Conservation (phyloP, 2,113 vertebrate species). For the Aphyosemion australe region DNA sequence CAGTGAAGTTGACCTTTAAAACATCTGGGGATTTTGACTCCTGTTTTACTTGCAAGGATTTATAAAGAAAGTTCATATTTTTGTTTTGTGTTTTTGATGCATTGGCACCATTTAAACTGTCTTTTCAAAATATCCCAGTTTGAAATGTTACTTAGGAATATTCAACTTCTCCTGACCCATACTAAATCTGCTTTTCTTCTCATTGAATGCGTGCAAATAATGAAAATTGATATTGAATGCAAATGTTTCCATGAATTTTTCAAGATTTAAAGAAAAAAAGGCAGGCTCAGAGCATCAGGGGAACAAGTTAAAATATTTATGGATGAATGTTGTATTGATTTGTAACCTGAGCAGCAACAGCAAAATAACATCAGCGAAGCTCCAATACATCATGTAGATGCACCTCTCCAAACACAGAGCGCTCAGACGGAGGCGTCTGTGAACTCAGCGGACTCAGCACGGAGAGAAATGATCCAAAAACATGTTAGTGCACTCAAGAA, state of each 20-base stretch:
- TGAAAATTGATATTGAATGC: conserved; percentile 19
- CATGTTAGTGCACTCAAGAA: conserved; percentile 24
- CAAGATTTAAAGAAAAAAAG: conserved; percentile 8
- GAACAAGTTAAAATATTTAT: conserved; percentile 57
- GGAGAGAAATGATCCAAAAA: conserved; percentile 22
- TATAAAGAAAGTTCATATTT: no score
- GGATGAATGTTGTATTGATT: conserved; percentile 68
- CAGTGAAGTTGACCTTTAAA: no score
- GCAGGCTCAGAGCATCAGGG: conserved; percentile 24
- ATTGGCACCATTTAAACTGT: no score
- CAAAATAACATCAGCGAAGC: conserved; percentile 57
- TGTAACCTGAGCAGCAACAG: conserved; percentile 65
- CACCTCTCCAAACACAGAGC: conserved; percentile 33
- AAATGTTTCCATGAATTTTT: conserved; percentile 17
- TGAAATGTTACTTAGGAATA: no score
- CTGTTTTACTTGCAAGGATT: no score
- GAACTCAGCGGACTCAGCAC: background rate
- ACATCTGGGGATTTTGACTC: no score
- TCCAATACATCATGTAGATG: conserved; percentile 38
- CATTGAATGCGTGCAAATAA: no score
- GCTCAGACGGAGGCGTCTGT: background rate
- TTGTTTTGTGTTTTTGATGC: no score
- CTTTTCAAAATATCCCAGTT: no score
- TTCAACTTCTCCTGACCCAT: no score
- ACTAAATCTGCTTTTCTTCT: no score